phyloP scores from a whole-genome alignment of 2,797 vertebrate genomes.

The Darevskia nairensis region DNA sequence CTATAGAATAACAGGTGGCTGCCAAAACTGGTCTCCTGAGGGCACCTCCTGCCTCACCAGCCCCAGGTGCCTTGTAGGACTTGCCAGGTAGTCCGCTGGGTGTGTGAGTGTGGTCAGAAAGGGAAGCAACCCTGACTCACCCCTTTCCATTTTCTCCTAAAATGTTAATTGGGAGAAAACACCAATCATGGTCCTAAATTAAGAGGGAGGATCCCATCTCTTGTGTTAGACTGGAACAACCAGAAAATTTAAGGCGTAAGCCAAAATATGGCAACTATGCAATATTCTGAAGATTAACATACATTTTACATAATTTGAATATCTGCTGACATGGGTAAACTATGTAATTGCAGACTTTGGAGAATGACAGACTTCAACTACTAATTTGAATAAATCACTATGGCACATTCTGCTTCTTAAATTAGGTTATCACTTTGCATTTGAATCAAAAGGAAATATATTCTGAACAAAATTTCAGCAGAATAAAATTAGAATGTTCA shows the following conservation, averaged over 20 bases:
- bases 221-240: neutral
- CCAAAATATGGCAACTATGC: neutral
- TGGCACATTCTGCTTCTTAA: neutral
- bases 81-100: neutral
- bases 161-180: no score
- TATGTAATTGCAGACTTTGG: neutral
- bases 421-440: neutral
- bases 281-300: neutral
- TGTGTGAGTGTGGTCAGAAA: no score
- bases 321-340: neutral
- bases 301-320: neutral
- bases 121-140: neutral
- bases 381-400: neutral
- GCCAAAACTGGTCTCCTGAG: no score
- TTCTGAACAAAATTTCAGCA: neutral
- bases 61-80: neutral
- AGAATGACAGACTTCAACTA: neutral
- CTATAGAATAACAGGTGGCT: neutral
- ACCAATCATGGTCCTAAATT: neutral
- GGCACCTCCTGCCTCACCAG: neutral
- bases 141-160: neutral
- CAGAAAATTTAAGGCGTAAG: neutral
- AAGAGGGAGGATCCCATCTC: neutral
- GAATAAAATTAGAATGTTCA: neutral
- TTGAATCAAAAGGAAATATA: neutral